phyloP scores from a whole-genome alignment of 2,113 vertebrate genomes.

The Stigmatopora argus region DNA sequence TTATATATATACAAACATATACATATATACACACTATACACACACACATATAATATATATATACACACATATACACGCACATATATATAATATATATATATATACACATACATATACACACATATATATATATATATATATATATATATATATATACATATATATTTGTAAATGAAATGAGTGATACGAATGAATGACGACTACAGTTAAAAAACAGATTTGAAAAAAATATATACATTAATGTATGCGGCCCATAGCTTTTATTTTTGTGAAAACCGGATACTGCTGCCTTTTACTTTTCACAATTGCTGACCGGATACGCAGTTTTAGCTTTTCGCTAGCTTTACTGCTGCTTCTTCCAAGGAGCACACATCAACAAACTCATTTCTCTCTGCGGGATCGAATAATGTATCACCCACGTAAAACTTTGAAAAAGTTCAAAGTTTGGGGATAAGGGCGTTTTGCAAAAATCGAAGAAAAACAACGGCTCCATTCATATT shows the following conservation, averaged over 20 bases:
- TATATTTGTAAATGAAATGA: too few species aligned
- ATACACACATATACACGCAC: too few species aligned
- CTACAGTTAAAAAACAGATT: background rate
- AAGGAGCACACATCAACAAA: constrained; percentile 23
- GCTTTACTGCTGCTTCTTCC: background rate
- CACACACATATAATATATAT: too few species aligned
- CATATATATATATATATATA: too few species aligned
- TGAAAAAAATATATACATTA: too few species aligned
- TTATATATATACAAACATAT: too few species aligned
- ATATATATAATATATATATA: too few species aligned
- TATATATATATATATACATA: too few species aligned
- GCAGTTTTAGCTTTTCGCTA: rapidly evolving
- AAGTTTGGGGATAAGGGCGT: constrained; percentile 17
- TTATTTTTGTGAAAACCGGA: background rate
- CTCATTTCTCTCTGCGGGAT: background rate
- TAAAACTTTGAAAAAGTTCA: constrained; percentile 1
- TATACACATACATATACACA: too few species aligned
- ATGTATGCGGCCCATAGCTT: background rate
- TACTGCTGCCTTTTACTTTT: constrained; percentile 27
- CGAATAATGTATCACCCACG: background rate
- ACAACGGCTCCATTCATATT: background rate
- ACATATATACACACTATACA: too few species aligned
- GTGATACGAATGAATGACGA: too few species aligned
- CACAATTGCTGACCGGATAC: constrained; percentile 32
- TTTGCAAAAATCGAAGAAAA: background rate